Conservation (phyloP, 2,113 vertebrate species). For the Dunckerocampus dactyliophorus region DNA sequence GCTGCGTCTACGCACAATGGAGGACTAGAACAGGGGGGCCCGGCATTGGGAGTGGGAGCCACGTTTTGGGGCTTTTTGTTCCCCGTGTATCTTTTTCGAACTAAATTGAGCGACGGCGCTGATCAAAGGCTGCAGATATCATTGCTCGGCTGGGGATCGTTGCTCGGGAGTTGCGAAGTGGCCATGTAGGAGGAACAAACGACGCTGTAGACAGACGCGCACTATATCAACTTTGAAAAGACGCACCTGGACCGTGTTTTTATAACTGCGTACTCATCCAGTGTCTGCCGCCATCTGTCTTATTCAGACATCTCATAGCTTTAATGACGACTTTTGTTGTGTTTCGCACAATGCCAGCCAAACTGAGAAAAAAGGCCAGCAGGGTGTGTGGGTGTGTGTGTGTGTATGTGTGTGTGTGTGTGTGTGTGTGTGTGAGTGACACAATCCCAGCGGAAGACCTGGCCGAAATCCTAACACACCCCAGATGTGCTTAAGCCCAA, state of each 20-base stretch:
- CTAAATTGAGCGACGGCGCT: constrained; percentile 55
- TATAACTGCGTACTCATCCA: constrained; percentile 4
- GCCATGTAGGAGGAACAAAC: constrained; percentile 10
- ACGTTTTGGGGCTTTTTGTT: constrained; percentile 53
- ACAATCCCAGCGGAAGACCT: too few species aligned
- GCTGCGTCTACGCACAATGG: constrained; percentile 45
- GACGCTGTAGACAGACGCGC: constrained; percentile 17
- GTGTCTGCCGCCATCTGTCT: constrained; percentile 30
- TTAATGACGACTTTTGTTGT: constrained; percentile 24
- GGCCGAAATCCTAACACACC: constrained; percentile 41
- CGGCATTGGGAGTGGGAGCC: constrained; percentile 48
- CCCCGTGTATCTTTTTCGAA: constrained; percentile 43
- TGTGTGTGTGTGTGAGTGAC: constrained; percentile 4
- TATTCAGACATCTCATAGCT: constrained; percentile 11
- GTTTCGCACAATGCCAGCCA: constrained; percentile 13
- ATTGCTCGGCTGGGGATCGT: constrained; percentile 33
- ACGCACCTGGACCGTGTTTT: constrained; percentile 35
- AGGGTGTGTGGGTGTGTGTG: not conserved
- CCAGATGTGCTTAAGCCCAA: constrained; percentile 50
- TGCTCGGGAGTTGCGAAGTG: constrained; percentile 7
- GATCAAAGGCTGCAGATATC: constrained; percentile 57
- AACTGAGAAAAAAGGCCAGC: constrained; percentile 7
- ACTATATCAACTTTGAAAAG: constrained; percentile 35
- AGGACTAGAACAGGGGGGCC: constrained; percentile 52
- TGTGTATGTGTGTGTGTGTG: not conserved